These are phyloP conservation scores for Lutjanus argentimaculatus DNA, from an alignment of 2,797 vertebrate genomes.

Conservation along the genomic window DNA sequence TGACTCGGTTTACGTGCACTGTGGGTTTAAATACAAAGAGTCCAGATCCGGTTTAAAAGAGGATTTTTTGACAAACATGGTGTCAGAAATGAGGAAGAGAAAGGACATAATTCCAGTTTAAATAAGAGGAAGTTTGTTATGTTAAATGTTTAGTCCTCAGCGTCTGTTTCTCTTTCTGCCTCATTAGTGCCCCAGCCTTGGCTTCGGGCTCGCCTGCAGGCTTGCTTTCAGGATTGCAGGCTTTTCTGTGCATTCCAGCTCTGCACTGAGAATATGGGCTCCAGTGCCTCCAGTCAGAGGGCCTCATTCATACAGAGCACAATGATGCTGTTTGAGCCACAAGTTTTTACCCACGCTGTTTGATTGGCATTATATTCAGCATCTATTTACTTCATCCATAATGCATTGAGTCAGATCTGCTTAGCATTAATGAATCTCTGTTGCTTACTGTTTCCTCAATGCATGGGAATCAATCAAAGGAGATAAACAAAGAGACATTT, in stretches of 20 bases:
- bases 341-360: conserved; percentile 61
- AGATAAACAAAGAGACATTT: conserved; percentile 40
- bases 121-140: conserved; percentile 58
- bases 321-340: conserved; percentile 72
- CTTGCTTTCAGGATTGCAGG: conserved; percentile 44
- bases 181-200: conserved; percentile 42
- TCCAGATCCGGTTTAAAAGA: background rate
- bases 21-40: background rate
- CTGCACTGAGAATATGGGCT: conserved; percentile 64
- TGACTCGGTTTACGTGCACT: background rate
- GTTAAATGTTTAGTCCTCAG: background rate
- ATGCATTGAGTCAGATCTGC: conserved; percentile 57
- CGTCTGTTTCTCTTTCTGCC: conserved; percentile 21
- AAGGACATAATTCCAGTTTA: background rate
- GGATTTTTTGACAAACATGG: background rate
- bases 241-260: conserved; percentile 72
- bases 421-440: conserved; percentile 48
- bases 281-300: conserved; percentile 62
- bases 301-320: conserved; percentile 78
- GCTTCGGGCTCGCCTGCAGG: conserved; percentile 49
- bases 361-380: conserved; percentile 70
- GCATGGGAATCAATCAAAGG: conserved; percentile 22
- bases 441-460: conserved; percentile 35
- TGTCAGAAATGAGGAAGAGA: conserved; percentile 58
- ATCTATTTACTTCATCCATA: conserved; percentile 70